Percentiles rank a stretch among this genome's conserved stretches.
Evolutionary conservation across 2,113 vertebrate genomes (phyloP).

Genomic region (Asarcornis scutulata): DNA sequence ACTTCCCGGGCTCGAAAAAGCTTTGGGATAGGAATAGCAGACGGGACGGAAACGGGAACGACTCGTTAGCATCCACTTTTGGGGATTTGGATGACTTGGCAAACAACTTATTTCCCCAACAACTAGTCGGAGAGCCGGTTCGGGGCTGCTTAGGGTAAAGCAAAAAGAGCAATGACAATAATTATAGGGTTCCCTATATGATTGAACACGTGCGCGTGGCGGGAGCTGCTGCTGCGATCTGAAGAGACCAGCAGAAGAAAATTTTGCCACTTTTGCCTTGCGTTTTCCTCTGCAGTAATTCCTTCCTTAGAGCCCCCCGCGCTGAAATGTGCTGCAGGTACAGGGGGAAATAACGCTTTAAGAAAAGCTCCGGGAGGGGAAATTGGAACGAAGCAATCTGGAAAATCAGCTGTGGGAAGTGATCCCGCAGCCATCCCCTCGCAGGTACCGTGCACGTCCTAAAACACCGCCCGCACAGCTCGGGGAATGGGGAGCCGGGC

Average conservation of each 20-base stretch:
- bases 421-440: neutral
- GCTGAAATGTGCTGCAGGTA: neutral
- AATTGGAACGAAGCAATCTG: neutral
- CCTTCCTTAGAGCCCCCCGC: constrained; percentile 24
- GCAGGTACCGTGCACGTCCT: neutral
- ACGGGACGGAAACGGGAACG: constrained; percentile 61
- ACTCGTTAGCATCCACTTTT: constrained; percentile 62
- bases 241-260: constrained; percentile 63
- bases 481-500: neutral
- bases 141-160: constrained; percentile 73
- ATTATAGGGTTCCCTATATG: constrained; percentile 76
- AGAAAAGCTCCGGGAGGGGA: constrained; percentile 15
- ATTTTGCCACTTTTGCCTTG: constrained; percentile 73
- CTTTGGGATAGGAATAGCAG: constrained; percentile 51
- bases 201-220: constrained; percentile 68
- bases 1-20: constrained; percentile 60
- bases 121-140: constrained; percentile 68
- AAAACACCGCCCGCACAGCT: fast-evolving
- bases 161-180: constrained; percentile 81
- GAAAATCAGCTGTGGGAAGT: neutral
- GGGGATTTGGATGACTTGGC: constrained; percentile 75
- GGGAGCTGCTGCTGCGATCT: constrained; percentile 65
- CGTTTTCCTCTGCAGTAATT: constrained; percentile 60
- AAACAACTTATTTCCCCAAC: constrained; percentile 77
- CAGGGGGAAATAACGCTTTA: constrained; percentile 34